Evolutionary conservation across 1,140 invertebrate species (phyloP).

Genomic region (Aphidius gifuensis): DNA sequence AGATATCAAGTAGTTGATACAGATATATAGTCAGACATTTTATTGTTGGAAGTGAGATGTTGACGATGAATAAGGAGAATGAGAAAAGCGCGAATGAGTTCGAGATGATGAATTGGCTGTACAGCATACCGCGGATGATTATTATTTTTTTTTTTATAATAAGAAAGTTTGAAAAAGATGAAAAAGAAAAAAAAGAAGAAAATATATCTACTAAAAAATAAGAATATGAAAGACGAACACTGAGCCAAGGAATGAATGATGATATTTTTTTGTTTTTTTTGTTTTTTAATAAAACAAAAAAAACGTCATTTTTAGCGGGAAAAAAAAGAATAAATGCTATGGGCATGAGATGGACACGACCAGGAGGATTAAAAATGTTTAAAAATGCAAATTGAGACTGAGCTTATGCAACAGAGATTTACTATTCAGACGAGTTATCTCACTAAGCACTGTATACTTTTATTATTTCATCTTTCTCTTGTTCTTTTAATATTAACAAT

Average conservation of each 20-base stretch:
- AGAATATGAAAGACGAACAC: background rate
- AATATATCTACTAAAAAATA: background rate
- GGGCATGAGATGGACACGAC: background rate
- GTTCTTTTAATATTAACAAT: background rate
- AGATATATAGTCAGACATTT: constrained; percentile 3
- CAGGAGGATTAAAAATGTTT: constrained; percentile 23
- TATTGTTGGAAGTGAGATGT: background rate
- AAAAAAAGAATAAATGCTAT: background rate
- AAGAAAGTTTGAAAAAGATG: background rate
- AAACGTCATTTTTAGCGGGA: background rate
- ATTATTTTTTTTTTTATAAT: no score
- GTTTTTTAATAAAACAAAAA: background rate
- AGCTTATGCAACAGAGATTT: constrained; percentile 16
- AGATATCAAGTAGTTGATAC: constrained; percentile 5
- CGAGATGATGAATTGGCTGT: constrained; percentile 22
- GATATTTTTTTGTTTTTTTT: background rate
- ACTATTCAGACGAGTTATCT: constrained; percentile 11
- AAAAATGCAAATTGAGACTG: constrained; percentile 25
- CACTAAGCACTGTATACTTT: background rate
- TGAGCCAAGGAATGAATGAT: background rate
- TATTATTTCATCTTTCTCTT: background rate
- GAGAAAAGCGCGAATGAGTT: constrained; percentile 22
- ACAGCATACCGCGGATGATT: background rate
- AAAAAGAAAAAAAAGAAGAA: constrained; percentile 4
- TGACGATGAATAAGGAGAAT: constrained; percentile 1